Evolutionary conservation across 2,888 invertebrate genomes (phyloP).

Genomic region (Drosophila hamatofila): DNA sequence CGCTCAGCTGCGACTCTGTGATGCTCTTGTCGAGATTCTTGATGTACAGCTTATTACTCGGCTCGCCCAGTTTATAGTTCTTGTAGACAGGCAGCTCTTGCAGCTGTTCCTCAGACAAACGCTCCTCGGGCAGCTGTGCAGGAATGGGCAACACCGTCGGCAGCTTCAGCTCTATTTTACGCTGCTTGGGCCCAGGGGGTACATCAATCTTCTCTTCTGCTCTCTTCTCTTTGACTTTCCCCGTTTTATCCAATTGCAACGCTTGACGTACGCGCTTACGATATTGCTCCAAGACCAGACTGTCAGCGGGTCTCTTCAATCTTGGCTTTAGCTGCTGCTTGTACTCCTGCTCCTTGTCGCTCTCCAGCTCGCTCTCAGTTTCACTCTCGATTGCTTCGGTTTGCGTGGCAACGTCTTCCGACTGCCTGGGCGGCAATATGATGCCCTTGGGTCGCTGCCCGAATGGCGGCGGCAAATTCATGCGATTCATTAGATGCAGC

Average conservation of each 20-base stretch:
- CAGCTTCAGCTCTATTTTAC: slow-evolving; percentile 75
- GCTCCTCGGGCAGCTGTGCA: slow-evolving; percentile 85
- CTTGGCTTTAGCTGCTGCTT: neutral
- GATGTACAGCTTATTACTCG: slow-evolving; percentile 94
- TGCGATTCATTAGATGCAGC: slow-evolving; percentile 97
- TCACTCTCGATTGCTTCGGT: slow-evolving; percentile 64
- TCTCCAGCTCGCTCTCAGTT: slow-evolving; percentile 84
- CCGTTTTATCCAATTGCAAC: slow-evolving; percentile 49
- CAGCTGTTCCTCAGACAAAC: slow-evolving; percentile 90
- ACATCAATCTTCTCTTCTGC: neutral
- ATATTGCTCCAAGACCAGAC: slow-evolving; percentile 55
- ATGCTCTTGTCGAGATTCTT: slow-evolving; percentile 95
- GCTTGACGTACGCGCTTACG: slow-evolving; percentile 76
- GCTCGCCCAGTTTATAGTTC: slow-evolving; percentile 93
- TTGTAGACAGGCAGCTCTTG: slow-evolving; percentile 92
- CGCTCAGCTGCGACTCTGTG: slow-evolving; percentile 90
- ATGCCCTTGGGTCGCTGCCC: slow-evolving; percentile 78
- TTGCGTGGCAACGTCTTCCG: slow-evolving; percentile 69
- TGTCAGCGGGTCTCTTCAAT: slow-evolving; percentile 24
- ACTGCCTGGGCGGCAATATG: neutral
- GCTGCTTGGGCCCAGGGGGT: neutral
- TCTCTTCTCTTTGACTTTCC: slow-evolving; percentile 17
- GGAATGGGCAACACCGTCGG: slow-evolving; percentile 19
- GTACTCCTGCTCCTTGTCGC: slow-evolving; percentile 62
- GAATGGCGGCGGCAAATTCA: slow-evolving; percentile 95